phyloP scores from a whole-genome alignment of 2,113 vertebrate species.

The Nycticorax nycticorax region DNA sequence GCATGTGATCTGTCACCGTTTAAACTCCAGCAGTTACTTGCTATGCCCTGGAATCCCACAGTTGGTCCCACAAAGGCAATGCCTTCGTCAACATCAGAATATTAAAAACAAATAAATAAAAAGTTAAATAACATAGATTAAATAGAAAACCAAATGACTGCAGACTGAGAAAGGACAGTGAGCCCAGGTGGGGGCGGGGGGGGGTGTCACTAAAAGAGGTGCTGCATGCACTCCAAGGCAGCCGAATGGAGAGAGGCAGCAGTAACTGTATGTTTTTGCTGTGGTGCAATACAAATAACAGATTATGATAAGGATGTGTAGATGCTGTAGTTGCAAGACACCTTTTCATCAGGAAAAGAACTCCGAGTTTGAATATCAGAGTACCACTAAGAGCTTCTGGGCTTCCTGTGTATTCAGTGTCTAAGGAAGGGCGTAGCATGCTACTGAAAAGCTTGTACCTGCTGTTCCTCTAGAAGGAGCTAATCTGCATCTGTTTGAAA shows the following conservation, averaged over 20 bases:
- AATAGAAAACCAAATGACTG: background rate
- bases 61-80: background rate
- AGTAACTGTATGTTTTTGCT: background rate
- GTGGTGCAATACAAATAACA: background rate
- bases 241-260: background rate
- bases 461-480: background rate
- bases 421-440: background rate
- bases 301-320: background rate
- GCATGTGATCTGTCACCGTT: background rate
- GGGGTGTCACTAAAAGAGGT: background rate
- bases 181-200: background rate
- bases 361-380: background rate
- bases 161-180: background rate
- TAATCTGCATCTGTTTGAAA: background rate
- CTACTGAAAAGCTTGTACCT: background rate
- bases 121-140: background rate
- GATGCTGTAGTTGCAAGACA: background rate
- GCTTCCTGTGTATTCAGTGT: background rate
- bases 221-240: background rate
- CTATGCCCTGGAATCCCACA: background rate
- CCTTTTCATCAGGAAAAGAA: background rate
- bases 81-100: background rate
- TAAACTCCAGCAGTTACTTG: background rate
- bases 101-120: background rate
- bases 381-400: background rate